Evolutionary conservation across 2,888 invertebrate genomes (phyloP).

Genomic region (Hemithea aestivaria): DNA sequence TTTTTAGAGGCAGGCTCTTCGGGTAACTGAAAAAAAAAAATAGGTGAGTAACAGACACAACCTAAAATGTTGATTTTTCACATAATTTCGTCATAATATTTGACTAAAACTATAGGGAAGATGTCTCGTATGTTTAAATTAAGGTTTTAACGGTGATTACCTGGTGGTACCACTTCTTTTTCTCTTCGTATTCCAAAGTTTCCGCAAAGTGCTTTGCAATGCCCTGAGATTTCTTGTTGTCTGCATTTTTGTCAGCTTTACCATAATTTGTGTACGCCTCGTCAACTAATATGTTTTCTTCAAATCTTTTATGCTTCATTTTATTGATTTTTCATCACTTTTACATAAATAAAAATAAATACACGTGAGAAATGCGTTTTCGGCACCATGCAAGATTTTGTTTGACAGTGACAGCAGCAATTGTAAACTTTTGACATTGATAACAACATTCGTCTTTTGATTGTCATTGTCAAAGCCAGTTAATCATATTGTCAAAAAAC

Average conservation of each 20-base stretch:
- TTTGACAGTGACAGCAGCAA: too few relatives aligned
- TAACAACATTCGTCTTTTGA: too few relatives aligned
- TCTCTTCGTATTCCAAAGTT: constrained; percentile 70
- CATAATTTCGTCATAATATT: too few relatives aligned
- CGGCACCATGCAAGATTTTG: too few relatives aligned
- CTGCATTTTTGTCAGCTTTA: constrained; percentile 64
- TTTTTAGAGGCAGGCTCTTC: constrained; percentile 63
- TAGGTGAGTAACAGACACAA: background rate
- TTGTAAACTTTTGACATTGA: constrained; percentile 25
- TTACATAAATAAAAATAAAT: constrained; percentile 22
- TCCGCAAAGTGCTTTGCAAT: constrained; percentile 72
- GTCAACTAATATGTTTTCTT: constrained; percentile 71
- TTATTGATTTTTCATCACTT: constrained; percentile 26
- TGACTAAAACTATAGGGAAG: too few relatives aligned
- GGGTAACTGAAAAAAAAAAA: constrained; percentile 53
- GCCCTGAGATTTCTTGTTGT: constrained; percentile 63
- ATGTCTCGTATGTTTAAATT: too few relatives aligned
- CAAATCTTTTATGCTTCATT: constrained; percentile 75
- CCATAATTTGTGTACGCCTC: constrained; percentile 71
- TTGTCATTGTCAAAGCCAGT: constrained; percentile 10
- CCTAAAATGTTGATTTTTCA: too few relatives aligned
- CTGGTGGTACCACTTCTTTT: constrained; percentile 83
- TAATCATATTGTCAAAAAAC: too few relatives aligned
- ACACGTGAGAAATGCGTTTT: constrained; percentile 39
- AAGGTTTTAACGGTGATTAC: constrained; percentile 42